Percentiles rank a stretch among this genome's conserved stretches.
phyloP scores from a whole-genome alignment of 2,888 invertebrate species.

The Tenthredo amoena region DNA sequence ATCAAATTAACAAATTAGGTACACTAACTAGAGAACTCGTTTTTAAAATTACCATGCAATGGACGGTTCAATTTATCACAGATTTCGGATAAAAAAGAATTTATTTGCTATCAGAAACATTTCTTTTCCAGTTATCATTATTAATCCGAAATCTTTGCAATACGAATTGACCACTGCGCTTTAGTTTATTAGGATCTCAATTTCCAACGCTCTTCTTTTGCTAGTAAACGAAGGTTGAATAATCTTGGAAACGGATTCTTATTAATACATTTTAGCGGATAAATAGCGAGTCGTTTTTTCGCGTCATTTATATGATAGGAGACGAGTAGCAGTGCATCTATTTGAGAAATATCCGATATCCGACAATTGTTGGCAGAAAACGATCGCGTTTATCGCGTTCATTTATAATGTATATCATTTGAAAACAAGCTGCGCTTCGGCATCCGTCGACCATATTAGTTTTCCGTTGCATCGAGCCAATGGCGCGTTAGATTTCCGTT shows the following conservation, averaged over 20 bases:
- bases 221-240: neutral
- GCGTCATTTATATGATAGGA: neutral
- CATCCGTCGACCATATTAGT: conserved; percentile 51
- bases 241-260: neutral
- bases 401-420: conserved; percentile 25
- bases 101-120: neutral
- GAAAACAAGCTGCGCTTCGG: conserved; percentile 29
- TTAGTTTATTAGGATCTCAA: neutral
- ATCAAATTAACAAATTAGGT: neutral
- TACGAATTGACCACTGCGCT: neutral
- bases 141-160: neutral
- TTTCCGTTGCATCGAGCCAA: conserved; percentile 45
- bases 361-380: neutral
- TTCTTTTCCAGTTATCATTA: neutral
- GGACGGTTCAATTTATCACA: neutral
- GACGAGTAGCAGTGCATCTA: neutral
- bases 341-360: neutral
- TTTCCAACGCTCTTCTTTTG: neutral
- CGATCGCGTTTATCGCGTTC: neutral
- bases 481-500: conserved; percentile 37
- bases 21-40: neutral
- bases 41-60: no score
- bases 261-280: neutral
- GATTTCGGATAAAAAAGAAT: neutral
- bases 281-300: neutral